phyloP scores from a whole-genome alignment of 2,888 invertebrate genomes.

The Formica aserva region DNA sequence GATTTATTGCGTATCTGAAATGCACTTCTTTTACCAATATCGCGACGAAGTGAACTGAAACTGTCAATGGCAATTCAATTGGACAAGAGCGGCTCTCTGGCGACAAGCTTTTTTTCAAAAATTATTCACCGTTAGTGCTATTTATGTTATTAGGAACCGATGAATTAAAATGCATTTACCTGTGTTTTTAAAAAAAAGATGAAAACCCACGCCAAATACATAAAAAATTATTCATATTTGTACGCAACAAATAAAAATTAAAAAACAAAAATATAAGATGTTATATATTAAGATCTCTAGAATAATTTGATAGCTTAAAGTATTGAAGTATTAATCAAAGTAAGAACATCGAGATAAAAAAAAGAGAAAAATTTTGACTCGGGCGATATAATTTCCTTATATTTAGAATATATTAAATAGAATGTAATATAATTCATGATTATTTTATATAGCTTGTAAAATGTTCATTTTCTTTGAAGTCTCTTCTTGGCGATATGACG shows the following conservation, averaged over 20 bases:
- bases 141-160: slow-evolving; percentile 14
- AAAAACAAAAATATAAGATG: too few relatives aligned
- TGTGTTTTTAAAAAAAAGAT: background rate
- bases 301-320: background rate
- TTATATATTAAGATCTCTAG: background rate
- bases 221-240: too few relatives aligned
- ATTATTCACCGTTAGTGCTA: background rate
- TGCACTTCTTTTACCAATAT: slow-evolving; percentile 49
- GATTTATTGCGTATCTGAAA: slow-evolving; percentile 51
- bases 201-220: too few relatives aligned
- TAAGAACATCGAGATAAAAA: background rate
- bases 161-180: background rate
- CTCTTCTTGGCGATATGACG: background rate
- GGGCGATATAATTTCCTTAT: background rate
- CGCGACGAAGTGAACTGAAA: slow-evolving; percentile 32
- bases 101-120: slow-evolving; percentile 24
- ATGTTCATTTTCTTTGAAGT: background rate
- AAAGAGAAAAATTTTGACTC: background rate
- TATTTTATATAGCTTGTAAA: background rate
- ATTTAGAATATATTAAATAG: slow-evolving; percentile 10
- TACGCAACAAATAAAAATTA: too few relatives aligned
- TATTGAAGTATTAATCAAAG: background rate
- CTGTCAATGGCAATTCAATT: slow-evolving; percentile 33
- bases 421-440: slow-evolving; percentile 19
- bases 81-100: slow-evolving; percentile 12